Evolutionary conservation across 2,113 vertebrate genomes (phyloP).

Genomic region (Mustela nigripes): DNA sequence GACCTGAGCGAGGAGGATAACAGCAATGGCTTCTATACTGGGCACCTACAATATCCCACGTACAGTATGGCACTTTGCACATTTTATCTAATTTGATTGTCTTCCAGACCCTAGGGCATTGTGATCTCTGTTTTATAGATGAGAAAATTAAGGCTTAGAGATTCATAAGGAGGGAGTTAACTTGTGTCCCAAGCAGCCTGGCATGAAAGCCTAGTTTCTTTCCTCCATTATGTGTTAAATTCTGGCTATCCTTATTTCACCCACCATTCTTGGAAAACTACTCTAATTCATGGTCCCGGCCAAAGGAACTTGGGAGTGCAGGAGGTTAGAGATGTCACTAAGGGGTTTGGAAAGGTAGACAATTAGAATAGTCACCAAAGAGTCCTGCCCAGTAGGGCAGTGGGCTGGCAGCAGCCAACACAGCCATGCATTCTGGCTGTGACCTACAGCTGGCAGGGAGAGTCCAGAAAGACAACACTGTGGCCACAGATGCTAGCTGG

Average conservation of each 20-base stretch:
- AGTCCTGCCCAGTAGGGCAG: background rate
- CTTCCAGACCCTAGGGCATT: background rate
- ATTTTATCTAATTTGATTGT: background rate
- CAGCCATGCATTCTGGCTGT: background rate
- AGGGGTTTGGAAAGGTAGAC: background rate
- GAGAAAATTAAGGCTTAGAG: background rate
- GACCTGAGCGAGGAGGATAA: background rate
- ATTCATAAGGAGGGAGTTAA: background rate
- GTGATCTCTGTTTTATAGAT: slow-evolving; percentile 52
- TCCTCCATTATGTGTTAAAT: background rate
- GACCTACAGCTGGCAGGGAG: background rate
- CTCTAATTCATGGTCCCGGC: background rate
- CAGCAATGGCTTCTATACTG: background rate
- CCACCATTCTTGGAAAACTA: background rate
- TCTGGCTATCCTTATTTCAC: background rate
- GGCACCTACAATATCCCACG: background rate
- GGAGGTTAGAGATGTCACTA: background rate
- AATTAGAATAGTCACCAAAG: background rate
- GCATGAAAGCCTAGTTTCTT: background rate
- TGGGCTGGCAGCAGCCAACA: background rate
- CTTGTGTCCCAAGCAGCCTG: background rate
- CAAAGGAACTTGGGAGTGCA: background rate
- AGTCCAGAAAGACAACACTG: background rate
- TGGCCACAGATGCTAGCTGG: background rate
- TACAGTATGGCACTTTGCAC: background rate